phyloP scores from a whole-genome alignment of 1,140 invertebrate species.

The Hycleus cichorii region DNA sequence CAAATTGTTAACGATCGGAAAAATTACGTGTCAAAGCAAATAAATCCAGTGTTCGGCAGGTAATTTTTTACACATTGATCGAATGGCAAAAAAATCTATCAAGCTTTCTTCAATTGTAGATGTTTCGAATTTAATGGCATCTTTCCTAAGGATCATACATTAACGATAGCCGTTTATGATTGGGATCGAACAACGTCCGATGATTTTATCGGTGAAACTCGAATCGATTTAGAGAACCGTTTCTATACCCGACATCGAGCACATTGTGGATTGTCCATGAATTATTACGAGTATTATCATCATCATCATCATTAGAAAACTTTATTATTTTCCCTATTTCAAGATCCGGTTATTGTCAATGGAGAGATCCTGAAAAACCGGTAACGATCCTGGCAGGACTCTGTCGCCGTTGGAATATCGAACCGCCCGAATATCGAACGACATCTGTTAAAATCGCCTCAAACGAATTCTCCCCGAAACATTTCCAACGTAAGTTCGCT shows the following conservation, averaged over 20 bases:
- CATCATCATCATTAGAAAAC: not conserved
- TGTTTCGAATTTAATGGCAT: constrained; percentile 67
- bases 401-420: constrained; percentile 58
- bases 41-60: constrained; percentile 84
- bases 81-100: not conserved
- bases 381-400: constrained; percentile 63
- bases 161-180: constrained; percentile 70
- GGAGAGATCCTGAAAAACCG: constrained; percentile 71
- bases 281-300: constrained; percentile 54
- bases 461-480: constrained; percentile 20
- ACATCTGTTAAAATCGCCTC: constrained; percentile 47
- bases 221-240: constrained; percentile 80
- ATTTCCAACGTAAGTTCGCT: constrained; percentile 1
- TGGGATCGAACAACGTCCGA: constrained; percentile 62
- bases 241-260: constrained; percentile 73
- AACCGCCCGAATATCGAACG: constrained; percentile 42
- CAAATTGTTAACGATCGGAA: constrained; percentile 62
- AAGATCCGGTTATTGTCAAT: constrained; percentile 62
- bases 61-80: constrained; percentile 39
- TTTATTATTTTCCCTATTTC: constrained; percentile 12
- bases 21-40: constrained; percentile 66
- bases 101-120: constrained; percentile 40
- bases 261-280: constrained; percentile 63
- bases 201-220: constrained; percentile 78
- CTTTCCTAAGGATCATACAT: constrained; percentile 64